These are phyloP conservation scores for Boloria selene DNA, from an alignment of 2,888 invertebrate species.

Conservation along the genomic window DNA sequence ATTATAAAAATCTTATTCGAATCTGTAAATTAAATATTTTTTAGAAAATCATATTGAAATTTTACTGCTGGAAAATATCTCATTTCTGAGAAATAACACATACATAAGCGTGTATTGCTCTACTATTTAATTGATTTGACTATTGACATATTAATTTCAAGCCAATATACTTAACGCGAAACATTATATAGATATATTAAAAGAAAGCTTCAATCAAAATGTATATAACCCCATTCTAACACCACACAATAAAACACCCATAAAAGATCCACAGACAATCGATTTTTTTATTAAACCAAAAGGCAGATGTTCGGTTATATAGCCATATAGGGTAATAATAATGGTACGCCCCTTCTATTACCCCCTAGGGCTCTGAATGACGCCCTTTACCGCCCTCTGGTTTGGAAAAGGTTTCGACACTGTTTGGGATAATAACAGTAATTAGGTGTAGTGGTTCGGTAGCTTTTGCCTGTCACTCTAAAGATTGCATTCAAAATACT, in stretches of 20 bases:
- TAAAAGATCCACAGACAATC: slow-evolving; percentile 43
- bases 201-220: slow-evolving; percentile 13
- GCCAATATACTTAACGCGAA: no score
- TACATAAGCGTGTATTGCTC: no score
- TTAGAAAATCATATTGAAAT: no score
- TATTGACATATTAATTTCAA: no score
- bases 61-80: no score
- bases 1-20: no score
- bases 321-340: slow-evolving; percentile 55
- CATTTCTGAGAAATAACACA: no score
- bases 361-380: slow-evolving; percentile 46
- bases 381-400: slow-evolving; percentile 53
- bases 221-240: slow-evolving; percentile 19
- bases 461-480: slow-evolving; percentile 27
- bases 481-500: not conserved
- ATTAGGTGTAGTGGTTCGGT: slow-evolving; percentile 55
- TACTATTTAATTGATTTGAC: no score
- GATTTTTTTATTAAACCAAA: slow-evolving; percentile 47
- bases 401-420: slow-evolving; percentile 48
- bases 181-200: not conserved
- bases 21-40: no score
- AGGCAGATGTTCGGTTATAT: slow-evolving; percentile 65
- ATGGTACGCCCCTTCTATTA: slow-evolving; percentile 49
- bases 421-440: slow-evolving; percentile 61
- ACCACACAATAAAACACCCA: slow-evolving; percentile 51